Evolutionary conservation across 2,113 vertebrate genomes (phyloP), one percentile per base, ranked within the genome.

Genomic region (Casuarius casuarius): DNA sequence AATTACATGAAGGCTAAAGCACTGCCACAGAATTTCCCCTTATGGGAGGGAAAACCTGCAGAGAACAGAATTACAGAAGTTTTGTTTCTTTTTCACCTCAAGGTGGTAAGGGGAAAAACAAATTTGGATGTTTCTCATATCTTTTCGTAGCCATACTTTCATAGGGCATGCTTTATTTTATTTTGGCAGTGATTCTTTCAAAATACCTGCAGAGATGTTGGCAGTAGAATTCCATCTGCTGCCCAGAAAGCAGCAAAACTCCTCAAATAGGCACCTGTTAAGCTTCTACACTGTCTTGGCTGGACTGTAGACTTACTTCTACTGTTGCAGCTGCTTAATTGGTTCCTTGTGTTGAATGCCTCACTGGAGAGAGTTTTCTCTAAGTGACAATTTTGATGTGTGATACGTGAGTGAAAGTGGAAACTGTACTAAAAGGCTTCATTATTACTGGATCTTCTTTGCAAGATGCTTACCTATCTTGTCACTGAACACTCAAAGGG

Each of bases 101-200:
- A 54, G 9, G 5, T 66, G 31, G 54, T 72, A 81, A 68, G 35
- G 5, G 58, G 42, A 28, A 62, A 65, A 68, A 2, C 15, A 44
- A 9, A 9, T 84, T 25, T 68, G 8, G 8, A 1, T 84, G 42
- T 71, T 17, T 31, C 0, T 0, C 54, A 0, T 28, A 4, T 78
- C 38, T 75, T 78, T 58, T 25, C 19, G 12, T 61, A 52, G 5
- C 23, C 12, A 29, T 49, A 16, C 11, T 66, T 80, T 26, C 9
- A 15, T 35, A 48, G 46, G 46, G 46, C 19, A 5, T 28, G 31
- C 33, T 81, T 40, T 71, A 7, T 73, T 40, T 73, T 51, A 58
- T 90, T 88, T 92, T 84, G 46, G 62, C 13, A 48, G 20, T 6
- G 38, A 8, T 81, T 85, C 13, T 76, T 84, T 44, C 44, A 62